These are phyloP conservation scores for Nemapogon koenigi DNA, from an alignment of 2,888 invertebrate genomes.

Conservation along the genomic window DNA sequence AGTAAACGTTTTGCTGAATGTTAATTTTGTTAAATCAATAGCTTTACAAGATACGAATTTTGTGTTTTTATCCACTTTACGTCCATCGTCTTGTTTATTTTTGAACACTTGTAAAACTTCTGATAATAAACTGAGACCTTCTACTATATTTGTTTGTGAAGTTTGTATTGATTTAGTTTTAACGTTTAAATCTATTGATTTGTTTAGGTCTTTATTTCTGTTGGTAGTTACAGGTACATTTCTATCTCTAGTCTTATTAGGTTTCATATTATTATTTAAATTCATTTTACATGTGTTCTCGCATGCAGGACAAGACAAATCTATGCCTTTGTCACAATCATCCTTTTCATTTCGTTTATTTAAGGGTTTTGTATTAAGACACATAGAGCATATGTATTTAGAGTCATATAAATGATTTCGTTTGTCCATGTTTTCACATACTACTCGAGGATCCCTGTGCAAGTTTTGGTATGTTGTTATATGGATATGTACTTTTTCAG, in stretches of 20 bases:
- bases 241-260: too few species aligned
- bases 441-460: slow-evolving; percentile 17
- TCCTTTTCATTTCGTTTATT: slow-evolving; percentile 14
- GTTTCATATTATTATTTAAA: too few species aligned
- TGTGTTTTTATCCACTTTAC: neutral
- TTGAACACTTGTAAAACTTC: slow-evolving; percentile 48
- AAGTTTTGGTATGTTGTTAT: slow-evolving; percentile 32
- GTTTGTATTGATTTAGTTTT: slow-evolving; percentile 32
- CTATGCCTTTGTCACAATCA: too few species aligned
- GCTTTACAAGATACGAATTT: neutral
- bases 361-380: slow-evolving; percentile 25
- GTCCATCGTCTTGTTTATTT: slow-evolving; percentile 29
- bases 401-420: too few species aligned
- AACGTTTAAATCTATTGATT: slow-evolving; percentile 10
- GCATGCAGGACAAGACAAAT: too few species aligned
- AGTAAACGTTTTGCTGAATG: slow-evolving; percentile 28
- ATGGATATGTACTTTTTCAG: slow-evolving; percentile 28
- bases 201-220: slow-evolving; percentile 12
- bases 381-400: slow-evolving; percentile 37
- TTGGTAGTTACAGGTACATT: neutral
- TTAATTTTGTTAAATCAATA: slow-evolving; percentile 13
- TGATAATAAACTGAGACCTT: slow-evolving; percentile 37
- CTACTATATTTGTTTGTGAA: slow-evolving; percentile 26
- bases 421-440: too few species aligned
- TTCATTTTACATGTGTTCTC: too few species aligned